Evolutionary conservation across 2,113 vertebrate genomes (phyloP), one percentile per base, ranked within the genome.

Genomic region (Colossoma macropomum): DNA sequence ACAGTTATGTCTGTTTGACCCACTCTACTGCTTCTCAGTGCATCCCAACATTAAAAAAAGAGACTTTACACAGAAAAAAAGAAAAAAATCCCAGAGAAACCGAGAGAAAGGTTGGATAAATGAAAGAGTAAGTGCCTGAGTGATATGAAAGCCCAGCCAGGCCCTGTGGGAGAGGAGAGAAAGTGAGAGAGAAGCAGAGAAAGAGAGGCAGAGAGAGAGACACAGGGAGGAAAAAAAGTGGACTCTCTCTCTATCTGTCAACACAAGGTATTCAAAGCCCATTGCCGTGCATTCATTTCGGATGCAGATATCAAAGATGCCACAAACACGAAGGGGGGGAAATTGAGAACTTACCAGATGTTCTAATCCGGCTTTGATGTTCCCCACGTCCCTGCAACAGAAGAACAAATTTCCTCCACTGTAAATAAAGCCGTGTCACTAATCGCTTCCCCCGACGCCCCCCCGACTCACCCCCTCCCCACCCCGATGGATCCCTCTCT

Each of bases 341-440:
- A 95, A 95, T 94, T 93, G 92, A 96, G 92, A 94, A 95, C 94
- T 96, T 96, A 96, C 96, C 96, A 96, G 95, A 96, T 96, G 95
- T 95, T 96, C 95, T 95, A 95, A 95, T 95, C 93, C 95, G 92
- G 93, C 93, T 95, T 96, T 96, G 94, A 96, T 95, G 94, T 94
- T 96, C 86, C 88, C 94, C 89, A 90, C 88, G 87, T 95, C 95
- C 93, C 96, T 96, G 92, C 86, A 96, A 96, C 82, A 95, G 88
- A 95, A 93, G 90, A 95, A 94, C 89, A 94, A 89, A 95, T 95
- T 93, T 94, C 93, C 86, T 93, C 90, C 94, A 94, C 87, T 93
- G 91, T 90, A 93, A 90, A 86, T 93, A 95, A 94, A 93, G 74
- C 85, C 71, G 21, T 77, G 66, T 84, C 65, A 90, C 84, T 85